Evolutionary conservation across 2,113 vertebrate genomes (phyloP).

Genomic region (Anolis sagrei): DNA sequence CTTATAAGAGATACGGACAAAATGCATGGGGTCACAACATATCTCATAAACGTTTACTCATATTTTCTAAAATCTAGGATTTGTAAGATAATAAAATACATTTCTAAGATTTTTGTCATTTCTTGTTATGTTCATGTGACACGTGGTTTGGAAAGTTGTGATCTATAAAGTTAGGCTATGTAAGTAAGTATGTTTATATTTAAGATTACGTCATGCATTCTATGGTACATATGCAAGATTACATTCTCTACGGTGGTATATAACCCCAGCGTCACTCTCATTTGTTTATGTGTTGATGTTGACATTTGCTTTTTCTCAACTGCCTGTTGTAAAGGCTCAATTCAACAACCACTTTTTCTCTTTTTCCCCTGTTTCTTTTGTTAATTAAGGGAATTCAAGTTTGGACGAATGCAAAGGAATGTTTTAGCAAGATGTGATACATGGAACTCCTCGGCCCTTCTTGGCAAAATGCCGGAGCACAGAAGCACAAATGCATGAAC

Average conservation of each 20-base stretch:
- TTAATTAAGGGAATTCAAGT: conserved; percentile 90
- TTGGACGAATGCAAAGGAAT: conserved; percentile 96
- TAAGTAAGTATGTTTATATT: background rate
- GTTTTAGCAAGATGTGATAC: conserved; percentile 95
- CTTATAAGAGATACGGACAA: too few relatives aligned
- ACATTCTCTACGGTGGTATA: background rate
- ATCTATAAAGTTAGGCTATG: background rate
- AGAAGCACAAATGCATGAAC: conserved; percentile 78
- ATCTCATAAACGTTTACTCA: too few relatives aligned
- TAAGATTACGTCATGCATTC: background rate
- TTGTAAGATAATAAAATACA: too few relatives aligned
- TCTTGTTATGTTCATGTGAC: too few relatives aligned
- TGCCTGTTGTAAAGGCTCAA: background rate
- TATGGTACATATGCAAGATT: conserved; percentile 7
- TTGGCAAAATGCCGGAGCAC: conserved; percentile 73
- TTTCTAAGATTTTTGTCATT: too few relatives aligned
- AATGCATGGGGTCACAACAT: too few relatives aligned
- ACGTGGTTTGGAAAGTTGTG: too few relatives aligned
- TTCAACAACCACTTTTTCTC: background rate
- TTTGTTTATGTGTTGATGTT: background rate
- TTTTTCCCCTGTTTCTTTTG: conserved; percentile 38
- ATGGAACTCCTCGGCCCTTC: conserved; percentile 63
- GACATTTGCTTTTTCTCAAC: background rate
- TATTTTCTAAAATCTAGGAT: too few relatives aligned
- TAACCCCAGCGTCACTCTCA: background rate